A percentile compares a stretch with the other conserved stretches of the same genome.
Evolutionary conservation across 2,797 vertebrate genomes (phyloP).

Genomic region (Leptodactylus fallax): DNA sequence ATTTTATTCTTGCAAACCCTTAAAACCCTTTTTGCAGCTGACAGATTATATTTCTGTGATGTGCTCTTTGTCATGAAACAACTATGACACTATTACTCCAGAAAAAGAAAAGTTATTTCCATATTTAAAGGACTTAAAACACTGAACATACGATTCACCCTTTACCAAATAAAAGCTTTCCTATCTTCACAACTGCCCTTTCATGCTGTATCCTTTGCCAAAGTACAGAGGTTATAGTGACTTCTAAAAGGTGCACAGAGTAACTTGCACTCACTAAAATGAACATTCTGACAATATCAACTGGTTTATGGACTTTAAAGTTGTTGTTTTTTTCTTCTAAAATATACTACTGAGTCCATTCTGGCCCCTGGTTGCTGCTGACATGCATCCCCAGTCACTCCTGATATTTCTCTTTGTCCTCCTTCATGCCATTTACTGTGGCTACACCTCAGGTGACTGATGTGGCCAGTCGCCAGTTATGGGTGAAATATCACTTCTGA

Average conservation of each 20-base stretch:
- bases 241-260: not conserved
- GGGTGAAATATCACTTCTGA: no score
- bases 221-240: not conserved
- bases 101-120: not conserved
- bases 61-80: not conserved
- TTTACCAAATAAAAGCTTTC: not conserved
- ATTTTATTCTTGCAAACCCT: conserved; percentile 1
- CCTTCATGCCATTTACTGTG: no score
- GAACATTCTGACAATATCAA: not conserved
- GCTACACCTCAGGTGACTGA: no score
- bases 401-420: not conserved
- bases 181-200: not conserved
- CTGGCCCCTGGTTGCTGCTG: no score
- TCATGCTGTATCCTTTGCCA: not conserved
- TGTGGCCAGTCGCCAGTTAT: no score
- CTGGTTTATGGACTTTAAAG: no score
- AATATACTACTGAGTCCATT: not conserved
- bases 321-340: not conserved
- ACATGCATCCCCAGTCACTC: no score
- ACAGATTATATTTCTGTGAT: not conserved
- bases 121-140: not conserved
- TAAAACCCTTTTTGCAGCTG: not conserved
- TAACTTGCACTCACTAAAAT: not conserved
- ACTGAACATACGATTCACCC: not conserved
- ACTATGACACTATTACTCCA: not conserved